phyloP scores from a whole-genome alignment of 1,140 invertebrate genomes.

The Drosophila simulans region DNA sequence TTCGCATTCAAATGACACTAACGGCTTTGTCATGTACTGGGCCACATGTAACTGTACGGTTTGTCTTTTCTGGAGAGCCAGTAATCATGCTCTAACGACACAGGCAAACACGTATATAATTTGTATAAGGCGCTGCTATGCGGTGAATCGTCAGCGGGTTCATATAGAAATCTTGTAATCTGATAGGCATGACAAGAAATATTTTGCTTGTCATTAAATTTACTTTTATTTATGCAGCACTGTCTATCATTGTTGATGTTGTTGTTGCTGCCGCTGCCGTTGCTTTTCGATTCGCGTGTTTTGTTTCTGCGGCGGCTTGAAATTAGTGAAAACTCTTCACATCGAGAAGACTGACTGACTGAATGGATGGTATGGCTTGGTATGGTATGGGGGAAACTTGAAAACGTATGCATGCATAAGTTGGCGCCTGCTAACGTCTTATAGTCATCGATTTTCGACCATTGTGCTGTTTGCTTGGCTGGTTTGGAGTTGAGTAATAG shows the following conservation, averaged over 20 bases:
- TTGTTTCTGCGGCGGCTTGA: constrained; percentile 75
- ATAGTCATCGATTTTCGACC: constrained; percentile 73
- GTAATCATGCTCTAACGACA: constrained; percentile 82
- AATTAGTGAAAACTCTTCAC: constrained; percentile 82
- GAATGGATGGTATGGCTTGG: constrained; percentile 15
- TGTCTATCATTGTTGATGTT: constrained; percentile 72
- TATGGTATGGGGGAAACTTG: constrained; percentile 34
- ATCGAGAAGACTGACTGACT: constrained; percentile 62
- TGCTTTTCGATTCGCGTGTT: constrained; percentile 76
- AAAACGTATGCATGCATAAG: constrained; percentile 68
- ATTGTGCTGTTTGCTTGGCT: constrained; percentile 46
- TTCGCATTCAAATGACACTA: constrained; percentile 80
- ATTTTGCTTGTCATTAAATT: constrained; percentile 83
- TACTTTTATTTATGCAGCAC: constrained; percentile 82
- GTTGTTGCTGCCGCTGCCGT: constrained; percentile 31
- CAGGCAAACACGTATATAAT: constrained; percentile 43
- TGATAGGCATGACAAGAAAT: constrained; percentile 83
- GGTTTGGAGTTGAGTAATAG: constrained; percentile 66
- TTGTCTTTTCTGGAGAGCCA: constrained; percentile 62
- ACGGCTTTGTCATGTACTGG: constrained; percentile 76
- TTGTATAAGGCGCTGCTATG: constrained; percentile 35
- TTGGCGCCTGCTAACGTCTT: constrained; percentile 65
- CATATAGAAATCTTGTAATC: constrained; percentile 83
- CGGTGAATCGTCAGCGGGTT: constrained; percentile 70
- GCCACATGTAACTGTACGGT: constrained; percentile 58